Base-by-base conservation (phyloP, 2,797 vertebrate genomes). In the Philypnodon macrostomus region DNA sequence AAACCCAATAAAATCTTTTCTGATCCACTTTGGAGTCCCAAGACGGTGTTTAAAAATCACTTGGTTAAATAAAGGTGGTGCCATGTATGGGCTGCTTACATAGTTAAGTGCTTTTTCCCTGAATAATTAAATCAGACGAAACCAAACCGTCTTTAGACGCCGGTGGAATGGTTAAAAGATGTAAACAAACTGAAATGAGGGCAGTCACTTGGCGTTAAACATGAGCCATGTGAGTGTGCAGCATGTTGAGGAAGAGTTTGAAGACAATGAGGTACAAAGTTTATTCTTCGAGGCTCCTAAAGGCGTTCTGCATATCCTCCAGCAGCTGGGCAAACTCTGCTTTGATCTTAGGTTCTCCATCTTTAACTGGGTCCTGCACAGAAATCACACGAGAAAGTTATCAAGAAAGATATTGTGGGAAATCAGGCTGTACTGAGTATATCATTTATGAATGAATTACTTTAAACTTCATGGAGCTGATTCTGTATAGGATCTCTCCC, bases 381-480 rank as follows among this genome's bases (percentile, higher is more conserved):
- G 1, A 24, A 17, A 38, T 1, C 32, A 41, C 0, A 23, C 53
- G 3, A 31, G 7, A n/a, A 14, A 35, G 10, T 40, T 13, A 18
- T 57, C 14, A 30, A 52, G 19, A 33, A 6, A 9, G 17, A 23
- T n/a, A 1, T 48, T 15, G 1, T 12, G 13, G 14, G 5, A 16
- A 16, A 6, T 16, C 3, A 17, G 8, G 6, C 32, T 8, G 14
- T 16, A 2, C 4, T 15, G 14, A 16, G 7, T 15, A 9, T 35
- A 6, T 2, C 9, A 35, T 16, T 8, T 5, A 16, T 16, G 2
- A n/a, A 16, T n/a, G 40, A 18, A 17, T 10, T 81, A 98, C 96
- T 94, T 98, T 99, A 79, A 98, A 98, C 76, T 99, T 99, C 95
- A 99, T 98, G 61, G 94, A 93, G 79, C 92, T 94, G 70, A 85